Base-by-base conservation (phyloP, 2,113 vertebrate genomes). In the Hepsetus odoe region DNA sequence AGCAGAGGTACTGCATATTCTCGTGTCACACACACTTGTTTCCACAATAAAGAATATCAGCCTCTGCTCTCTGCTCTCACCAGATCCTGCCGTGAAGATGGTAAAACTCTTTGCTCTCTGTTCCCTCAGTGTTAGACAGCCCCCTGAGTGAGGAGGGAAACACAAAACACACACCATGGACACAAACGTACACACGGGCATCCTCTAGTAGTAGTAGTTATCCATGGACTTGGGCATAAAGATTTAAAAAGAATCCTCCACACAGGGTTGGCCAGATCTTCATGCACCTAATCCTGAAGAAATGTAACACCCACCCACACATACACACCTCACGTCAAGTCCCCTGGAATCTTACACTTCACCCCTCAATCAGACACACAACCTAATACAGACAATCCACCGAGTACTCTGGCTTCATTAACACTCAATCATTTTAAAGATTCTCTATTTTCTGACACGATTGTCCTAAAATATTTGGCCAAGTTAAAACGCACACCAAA, bases 41-140 rank as follows among this genome's bases (percentile, higher is more conserved):
- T 22, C 22, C 62, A 76, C 32, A 76, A 28, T 32, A 42, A 24
- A 38, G 64, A 77, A 32, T n/a, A 68, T 71, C 68, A 80, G 46
- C 30, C 20, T 82, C 32, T 67, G 59, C 18, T 32, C 35, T 42
- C 13, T 18, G 66, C 44, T 72, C 85, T 84, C 82, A 86, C 85
- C 82, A 84, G 24, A 86, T 86, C 24, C 76, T 79, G 81, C 76
- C 81, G 35, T 83, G 76, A 61, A 83, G 81, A 71, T 83, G 81
- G 73, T 79, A 79, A 33, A 83, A 83, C 26, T 82, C 81, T 79
- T 72, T 64, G 28, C 8, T 59, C 12, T 77, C 65, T 40, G 69
- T 67, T 67, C 55, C 70, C 55, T 78, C 67, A 3, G 65, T 38
- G 76, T 74, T 74, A 53, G 73, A 44, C 81, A 79, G 56, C 56